Base-by-base conservation (phyloP, 2,113 vertebrate genomes). In the Bufo gargarizans region DNA sequence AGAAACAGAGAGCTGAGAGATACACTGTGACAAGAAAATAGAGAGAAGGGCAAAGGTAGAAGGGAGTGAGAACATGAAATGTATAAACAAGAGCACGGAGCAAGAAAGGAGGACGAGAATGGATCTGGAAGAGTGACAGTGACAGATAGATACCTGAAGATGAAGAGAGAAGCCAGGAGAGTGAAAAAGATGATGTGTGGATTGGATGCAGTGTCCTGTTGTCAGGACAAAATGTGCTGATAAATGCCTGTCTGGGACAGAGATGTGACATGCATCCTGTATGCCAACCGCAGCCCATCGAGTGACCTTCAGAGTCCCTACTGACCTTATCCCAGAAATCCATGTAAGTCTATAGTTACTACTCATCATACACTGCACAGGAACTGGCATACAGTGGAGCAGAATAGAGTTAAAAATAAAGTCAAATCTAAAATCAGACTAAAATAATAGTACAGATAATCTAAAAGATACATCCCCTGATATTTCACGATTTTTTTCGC, bases 161-260 rank as follows among this genome's bases (percentile, higher is more conserved):
- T 89, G 82, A 89, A 74, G 47, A 89, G 87, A 88, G 71, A 59
- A 77, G 56, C 17, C 20, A 83, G 59, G 71, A 77, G 77, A 81
- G 87, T 45, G 80, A 77, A 83, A 84, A 78, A 69, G 82, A 89
- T 84, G 87, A 89, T 89, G 87, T 69, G 87, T 83, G 82, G 82
- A 84, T 78, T 89, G 81, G 81, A 78, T 89, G 87, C 82, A 78
- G 81, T 78, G 87, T 84, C 82, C 82, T 84, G 72, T 22, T 89
- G 87, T 77, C 87, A 89, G 82, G 72, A 84, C 47, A 78, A 78
- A 89, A 89, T 89, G 82, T 89, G 81, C 82, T 89, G 87, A 89
- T 89, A 58, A 89, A 89, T 89, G 82, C 74, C 58, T 89, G 87
- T 89, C 87, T 89, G 87, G 87, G 81, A 84, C 74, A 78, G 87